Evolutionary conservation across 2,888 invertebrate genomes (phyloP).

Genomic region (Chesias legatella): DNA sequence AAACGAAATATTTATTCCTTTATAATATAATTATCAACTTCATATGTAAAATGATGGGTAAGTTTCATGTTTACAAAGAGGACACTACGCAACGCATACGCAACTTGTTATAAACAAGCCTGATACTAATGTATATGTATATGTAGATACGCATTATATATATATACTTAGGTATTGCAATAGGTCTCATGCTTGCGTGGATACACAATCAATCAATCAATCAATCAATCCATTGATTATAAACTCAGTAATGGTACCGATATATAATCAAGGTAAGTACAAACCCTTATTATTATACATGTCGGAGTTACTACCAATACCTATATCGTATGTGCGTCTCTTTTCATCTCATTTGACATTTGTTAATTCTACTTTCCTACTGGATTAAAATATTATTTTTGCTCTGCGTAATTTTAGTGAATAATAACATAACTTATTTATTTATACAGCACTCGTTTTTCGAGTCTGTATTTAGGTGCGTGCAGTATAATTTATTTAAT

Average conservation of each 20-base stretch:
- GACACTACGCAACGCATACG: slow-evolving; percentile 13
- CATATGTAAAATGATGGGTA: slow-evolving; percentile 35
- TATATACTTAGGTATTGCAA: background rate
- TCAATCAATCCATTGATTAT: too few species aligned
- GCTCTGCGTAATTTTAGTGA: background rate
- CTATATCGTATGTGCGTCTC: too few species aligned
- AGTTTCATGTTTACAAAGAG: slow-evolving; percentile 21
- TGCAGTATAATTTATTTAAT: slow-evolving; percentile 16
- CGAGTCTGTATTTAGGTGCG: slow-evolving; percentile 4
- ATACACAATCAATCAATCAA: too few species aligned
- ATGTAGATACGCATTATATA: background rate
- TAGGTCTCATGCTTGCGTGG: too few species aligned
- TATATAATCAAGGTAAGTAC: too few species aligned
- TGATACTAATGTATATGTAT: slow-evolving; percentile 5
- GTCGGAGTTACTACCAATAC: too few species aligned
- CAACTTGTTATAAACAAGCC: slow-evolving; percentile 10
- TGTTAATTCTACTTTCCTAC: too few species aligned
- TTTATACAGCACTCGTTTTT: background rate
- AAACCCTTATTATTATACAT: too few species aligned
- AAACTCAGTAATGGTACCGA: too few species aligned
- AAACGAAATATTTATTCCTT: slow-evolving; percentile 18
- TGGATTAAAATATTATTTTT: too few species aligned
- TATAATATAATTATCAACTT: slow-evolving; percentile 35
- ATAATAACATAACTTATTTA: background rate
- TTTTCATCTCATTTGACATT: too few species aligned